Conservation (phyloP, 2,797 vertebrate species). For the Poeciliopsis paucimaculata region DNA sequence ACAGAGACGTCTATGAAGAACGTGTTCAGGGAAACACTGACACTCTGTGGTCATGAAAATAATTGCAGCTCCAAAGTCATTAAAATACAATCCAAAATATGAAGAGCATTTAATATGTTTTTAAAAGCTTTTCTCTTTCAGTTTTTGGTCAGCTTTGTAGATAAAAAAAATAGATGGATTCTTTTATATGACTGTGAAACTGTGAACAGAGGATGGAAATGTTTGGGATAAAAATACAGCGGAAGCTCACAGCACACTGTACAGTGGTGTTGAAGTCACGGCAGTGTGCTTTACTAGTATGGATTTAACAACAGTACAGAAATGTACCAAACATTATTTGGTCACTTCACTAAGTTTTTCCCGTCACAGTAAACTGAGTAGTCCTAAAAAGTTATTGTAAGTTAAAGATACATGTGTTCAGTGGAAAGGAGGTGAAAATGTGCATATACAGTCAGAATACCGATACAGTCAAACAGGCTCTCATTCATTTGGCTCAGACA, state of each 20-base stretch:
- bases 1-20: neutral
- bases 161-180: neutral
- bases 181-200: neutral
- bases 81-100: neutral
- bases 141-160: neutral
- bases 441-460: neutral
- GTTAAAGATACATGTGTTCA: neutral
- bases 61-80: slow-evolving; percentile 1
- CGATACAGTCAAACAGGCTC: neutral
- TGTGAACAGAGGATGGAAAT: neutral
- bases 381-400: neutral
- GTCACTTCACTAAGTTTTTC: neutral
- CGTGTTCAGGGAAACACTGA: slow-evolving; percentile 60
- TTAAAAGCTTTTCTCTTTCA: neutral
- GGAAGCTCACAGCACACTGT: no score
- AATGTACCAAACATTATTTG: neutral
- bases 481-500: neutral
- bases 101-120: neutral
- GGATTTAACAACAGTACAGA: neutral
- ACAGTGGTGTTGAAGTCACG: neutral
- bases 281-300: neutral
- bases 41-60: slow-evolving; percentile 53
- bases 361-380: neutral
- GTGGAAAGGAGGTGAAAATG: neutral
- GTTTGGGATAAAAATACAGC: neutral